Percentiles rank a stretch among this genome's conserved stretches.
Evolutionary conservation across 2,797 vertebrate species (phyloP).

Genomic region (Forpus xanthops): DNA sequence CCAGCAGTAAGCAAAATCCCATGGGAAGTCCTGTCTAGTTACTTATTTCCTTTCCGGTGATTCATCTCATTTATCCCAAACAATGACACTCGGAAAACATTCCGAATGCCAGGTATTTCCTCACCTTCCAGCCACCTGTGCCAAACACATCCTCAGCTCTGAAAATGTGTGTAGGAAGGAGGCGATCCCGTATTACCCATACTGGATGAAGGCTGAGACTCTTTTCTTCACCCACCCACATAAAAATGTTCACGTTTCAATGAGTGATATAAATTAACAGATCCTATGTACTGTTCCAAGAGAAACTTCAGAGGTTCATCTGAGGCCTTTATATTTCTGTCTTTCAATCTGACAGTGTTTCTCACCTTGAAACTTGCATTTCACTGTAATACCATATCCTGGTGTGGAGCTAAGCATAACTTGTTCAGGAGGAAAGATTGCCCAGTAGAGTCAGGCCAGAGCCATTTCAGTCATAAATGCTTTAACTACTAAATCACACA

Average conservation of each 20-base stretch:
- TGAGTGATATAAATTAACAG: slow-evolving; percentile 26
- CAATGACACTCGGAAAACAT: slow-evolving; percentile 52
- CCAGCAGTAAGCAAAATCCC: slow-evolving; percentile 34
- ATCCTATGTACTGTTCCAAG: background rate
- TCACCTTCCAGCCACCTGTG: slow-evolving; percentile 61
- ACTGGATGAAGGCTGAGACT: background rate
- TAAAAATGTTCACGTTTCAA: slow-evolving; percentile 43
- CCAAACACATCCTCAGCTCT: slow-evolving; percentile 53
- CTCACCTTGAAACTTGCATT: background rate
- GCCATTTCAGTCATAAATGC: background rate
- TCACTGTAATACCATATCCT: background rate
- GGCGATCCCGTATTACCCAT: slow-evolving; percentile 5
- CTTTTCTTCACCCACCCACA: slow-evolving; percentile 56
- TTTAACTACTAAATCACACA: background rate
- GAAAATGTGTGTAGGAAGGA: slow-evolving; percentile 42
- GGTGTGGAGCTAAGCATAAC: background rate
- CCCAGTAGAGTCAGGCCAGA: background rate
- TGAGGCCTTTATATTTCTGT: background rate
- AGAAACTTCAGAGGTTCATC: slow-evolving; percentile 21
- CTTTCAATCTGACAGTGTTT: rapidly evolving
- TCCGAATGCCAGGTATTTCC: slow-evolving; percentile 59
- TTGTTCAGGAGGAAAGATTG: background rate
- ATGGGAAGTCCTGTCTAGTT: slow-evolving; percentile 50
- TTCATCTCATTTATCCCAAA: slow-evolving; percentile 59
- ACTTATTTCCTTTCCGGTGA: slow-evolving; percentile 52